A percentile compares a stretch with the other conserved stretches of the same genome.
Conservation (phyloP, 2,888 invertebrate species). For the Melanostoma scalare region DNA sequence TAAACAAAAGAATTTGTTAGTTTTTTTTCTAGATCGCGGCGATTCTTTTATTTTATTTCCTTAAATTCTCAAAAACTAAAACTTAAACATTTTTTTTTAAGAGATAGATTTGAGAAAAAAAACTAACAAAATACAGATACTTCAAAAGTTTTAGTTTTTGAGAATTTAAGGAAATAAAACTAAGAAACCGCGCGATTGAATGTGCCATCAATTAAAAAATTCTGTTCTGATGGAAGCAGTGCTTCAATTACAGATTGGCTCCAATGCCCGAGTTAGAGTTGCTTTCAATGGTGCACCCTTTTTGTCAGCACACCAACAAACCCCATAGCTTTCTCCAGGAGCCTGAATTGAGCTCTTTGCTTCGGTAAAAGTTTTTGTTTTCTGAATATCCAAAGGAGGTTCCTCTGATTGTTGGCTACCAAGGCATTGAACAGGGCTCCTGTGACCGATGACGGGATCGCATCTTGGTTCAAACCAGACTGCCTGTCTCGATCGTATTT, state of each 20-base stretch:
- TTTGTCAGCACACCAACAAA: conserved; percentile 94
- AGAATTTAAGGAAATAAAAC: no score
- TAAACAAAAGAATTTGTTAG: no score
- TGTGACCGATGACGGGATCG: conserved; percentile 87
- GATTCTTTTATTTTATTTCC: no score
- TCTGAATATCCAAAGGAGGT: conserved; percentile 35
- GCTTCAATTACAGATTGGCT: conserved; percentile 87
- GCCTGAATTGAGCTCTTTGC: conserved; percentile 19
- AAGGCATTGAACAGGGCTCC: conserved; percentile 92
- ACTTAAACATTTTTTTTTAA: no score
- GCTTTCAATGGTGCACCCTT: conserved; percentile 92
- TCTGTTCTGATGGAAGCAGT: no score
- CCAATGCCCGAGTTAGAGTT: conserved; percentile 88
- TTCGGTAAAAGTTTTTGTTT: conserved; percentile 47
- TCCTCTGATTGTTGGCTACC: conserved; percentile 82
- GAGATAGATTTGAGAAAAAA: no score
- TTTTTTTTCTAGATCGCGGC: no score
- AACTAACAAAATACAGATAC: no score
- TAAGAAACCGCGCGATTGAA: no score
- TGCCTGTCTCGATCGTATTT: conserved; percentile 84
- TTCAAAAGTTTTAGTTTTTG: no score
- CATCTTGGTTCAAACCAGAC: conserved; percentile 89
- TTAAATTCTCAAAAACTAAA: no score
- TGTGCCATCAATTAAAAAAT: no score
- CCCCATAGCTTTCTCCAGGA: conserved; percentile 83